Conservation (phyloP, 2,113 vertebrate genomes). For the Vombatus ursinus region DNA sequence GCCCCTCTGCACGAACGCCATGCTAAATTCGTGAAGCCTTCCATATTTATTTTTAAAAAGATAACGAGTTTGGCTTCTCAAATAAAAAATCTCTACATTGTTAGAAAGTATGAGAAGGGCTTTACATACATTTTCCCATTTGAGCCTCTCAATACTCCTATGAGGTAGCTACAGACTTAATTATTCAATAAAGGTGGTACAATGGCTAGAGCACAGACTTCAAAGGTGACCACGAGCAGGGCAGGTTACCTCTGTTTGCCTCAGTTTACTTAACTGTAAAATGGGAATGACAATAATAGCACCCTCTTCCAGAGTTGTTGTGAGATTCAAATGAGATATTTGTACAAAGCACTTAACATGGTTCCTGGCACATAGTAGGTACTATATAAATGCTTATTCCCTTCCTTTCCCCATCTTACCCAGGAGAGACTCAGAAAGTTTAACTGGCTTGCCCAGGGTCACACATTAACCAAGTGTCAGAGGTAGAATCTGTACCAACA, state of each 20-base stretch:
- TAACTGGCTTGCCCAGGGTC: background rate
- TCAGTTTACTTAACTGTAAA: background rate
- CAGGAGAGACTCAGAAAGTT: background rate
- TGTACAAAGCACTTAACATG: background rate
- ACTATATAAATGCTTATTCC: background rate
- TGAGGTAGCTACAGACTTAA: background rate
- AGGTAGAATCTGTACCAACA: background rate
- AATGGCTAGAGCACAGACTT: background rate
- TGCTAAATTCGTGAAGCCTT: background rate
- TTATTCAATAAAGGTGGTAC: background rate
- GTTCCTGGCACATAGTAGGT: background rate
- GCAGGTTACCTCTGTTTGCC: background rate
- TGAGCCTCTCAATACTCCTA: background rate
- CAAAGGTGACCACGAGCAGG: background rate
- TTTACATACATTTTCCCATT: background rate
- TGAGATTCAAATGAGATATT: background rate
- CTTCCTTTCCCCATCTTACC: background rate
- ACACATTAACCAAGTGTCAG: background rate
- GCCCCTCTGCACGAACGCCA: background rate
- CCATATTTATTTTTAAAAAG: background rate
- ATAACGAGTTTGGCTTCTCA: background rate
- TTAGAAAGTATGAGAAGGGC: background rate
- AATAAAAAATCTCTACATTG: background rate
- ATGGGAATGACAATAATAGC: background rate
- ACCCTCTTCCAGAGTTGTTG: background rate